phyloP scores from a whole-genome alignment of 1,140 invertebrate species.

The Pseudachorutes palmiensis region DNA sequence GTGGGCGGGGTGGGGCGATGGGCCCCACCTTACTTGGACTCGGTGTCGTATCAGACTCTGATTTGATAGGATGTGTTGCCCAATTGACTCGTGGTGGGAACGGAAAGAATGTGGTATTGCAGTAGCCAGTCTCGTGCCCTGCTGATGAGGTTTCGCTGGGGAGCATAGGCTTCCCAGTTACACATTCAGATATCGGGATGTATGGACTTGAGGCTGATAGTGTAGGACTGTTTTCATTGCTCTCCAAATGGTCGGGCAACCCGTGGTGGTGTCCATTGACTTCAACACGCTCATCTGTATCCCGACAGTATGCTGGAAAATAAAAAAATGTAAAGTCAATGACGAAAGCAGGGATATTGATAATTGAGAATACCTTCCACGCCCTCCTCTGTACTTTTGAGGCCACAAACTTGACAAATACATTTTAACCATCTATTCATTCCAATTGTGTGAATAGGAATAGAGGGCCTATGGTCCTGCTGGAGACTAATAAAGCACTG shows the following conservation, averaged over 20 bases:
- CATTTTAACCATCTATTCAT: slow-evolving; percentile 93
- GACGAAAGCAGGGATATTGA: too few relatives aligned
- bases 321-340: too few relatives aligned
- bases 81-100: slow-evolving; percentile 37
- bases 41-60: slow-evolving; percentile 40
- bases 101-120: slow-evolving; percentile 28
- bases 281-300: too few relatives aligned
- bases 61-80: slow-evolving; percentile 27
- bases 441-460: slow-evolving; percentile 45
- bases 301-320: too few relatives aligned
- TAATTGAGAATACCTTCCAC: background rate
- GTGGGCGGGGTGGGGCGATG: slow-evolving; percentile 60
- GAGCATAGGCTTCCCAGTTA: slow-evolving; percentile 61
- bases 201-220: slow-evolving; percentile 46
- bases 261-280: slow-evolving; percentile 11
- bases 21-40: slow-evolving; percentile 29
- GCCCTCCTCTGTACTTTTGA: slow-evolving; percentile 33
- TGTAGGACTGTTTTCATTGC: slow-evolving; percentile 40
- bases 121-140: slow-evolving; percentile 20
- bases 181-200: slow-evolving; percentile 67
- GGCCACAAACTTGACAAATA: slow-evolving; percentile 59
- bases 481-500: too few relatives aligned
- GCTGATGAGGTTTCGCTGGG: slow-evolving; percentile 30
- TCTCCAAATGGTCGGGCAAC: slow-evolving; percentile 12
- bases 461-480: too few relatives aligned